Evolutionary conservation across 2,113 vertebrate genomes (phyloP).

Genomic region (Phaethon lepturus): DNA sequence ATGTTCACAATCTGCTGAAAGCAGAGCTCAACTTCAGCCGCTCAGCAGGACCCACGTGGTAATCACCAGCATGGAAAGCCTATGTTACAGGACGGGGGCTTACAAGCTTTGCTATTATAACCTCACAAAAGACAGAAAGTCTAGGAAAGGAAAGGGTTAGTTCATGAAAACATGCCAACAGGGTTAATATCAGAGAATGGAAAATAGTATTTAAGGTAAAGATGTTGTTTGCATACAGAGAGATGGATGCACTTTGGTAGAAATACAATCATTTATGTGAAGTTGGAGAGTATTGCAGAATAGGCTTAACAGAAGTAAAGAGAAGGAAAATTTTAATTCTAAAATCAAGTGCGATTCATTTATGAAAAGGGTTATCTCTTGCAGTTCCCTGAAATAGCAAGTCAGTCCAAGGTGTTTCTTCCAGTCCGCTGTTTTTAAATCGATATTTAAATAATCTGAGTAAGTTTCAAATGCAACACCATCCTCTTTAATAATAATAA

Average conservation of each 20-base stretch:
- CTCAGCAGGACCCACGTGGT: neutral
- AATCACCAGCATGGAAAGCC: neutral
- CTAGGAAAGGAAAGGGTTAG: neutral
- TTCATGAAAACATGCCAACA: neutral
- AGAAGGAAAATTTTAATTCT: neutral
- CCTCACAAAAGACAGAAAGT: neutral
- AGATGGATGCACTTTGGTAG: too few relatives aligned
- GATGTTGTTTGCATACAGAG: neutral
- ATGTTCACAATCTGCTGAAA: neutral
- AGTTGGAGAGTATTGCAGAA: neutral
- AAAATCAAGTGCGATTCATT: neutral
- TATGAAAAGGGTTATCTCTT: neutral
- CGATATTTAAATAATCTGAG: neutral
- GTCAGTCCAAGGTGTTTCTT: neutral
- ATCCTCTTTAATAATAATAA: neutral
- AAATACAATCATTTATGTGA: rapidly evolving
- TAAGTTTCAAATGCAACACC: neutral
- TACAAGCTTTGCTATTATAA: neutral
- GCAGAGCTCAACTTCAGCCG: neutral
- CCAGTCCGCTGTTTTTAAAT: too few relatives aligned
- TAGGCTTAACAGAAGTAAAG: neutral
- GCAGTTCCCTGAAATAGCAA: neutral
- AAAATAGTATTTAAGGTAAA: neutral
- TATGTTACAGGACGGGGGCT: rapidly evolving
- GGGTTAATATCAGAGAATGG: too few relatives aligned